These are phyloP conservation scores for Tipula vernalis DNA, from an alignment of 2,888 invertebrate species.

Conservation along the genomic window DNA sequence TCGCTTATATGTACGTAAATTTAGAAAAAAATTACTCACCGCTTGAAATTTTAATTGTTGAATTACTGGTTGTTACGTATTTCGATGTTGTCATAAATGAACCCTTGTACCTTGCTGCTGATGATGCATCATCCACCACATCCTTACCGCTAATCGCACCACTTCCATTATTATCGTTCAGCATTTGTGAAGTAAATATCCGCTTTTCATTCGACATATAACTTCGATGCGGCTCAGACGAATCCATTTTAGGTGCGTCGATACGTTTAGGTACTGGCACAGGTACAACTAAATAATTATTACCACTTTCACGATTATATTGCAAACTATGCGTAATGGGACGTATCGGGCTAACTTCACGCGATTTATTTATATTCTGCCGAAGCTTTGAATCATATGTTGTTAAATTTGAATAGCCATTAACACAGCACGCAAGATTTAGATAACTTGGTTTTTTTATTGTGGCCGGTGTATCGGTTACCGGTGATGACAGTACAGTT, in stretches of 20 bases:
- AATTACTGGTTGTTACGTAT: not conserved
- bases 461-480: not conserved
- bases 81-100: constrained; percentile 12
- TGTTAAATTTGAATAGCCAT: constrained; percentile 77
- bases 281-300: constrained; percentile 44
- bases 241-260: constrained; percentile 9
- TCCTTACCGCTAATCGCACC: constrained; percentile 9
- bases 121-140: constrained; percentile 16
- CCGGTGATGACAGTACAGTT: constrained; percentile 24
- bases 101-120: constrained; percentile 12
- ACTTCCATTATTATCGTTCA: not conserved
- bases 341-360: constrained; percentile 58
- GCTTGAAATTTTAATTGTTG: constrained; percentile 15
- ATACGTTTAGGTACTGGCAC: constrained; percentile 17
- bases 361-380: constrained; percentile 57
- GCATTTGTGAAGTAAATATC: constrained; percentile 11
- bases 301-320: constrained; percentile 34
- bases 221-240: constrained; percentile 9
- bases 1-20: no score
- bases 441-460: constrained; percentile 76
- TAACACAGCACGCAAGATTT: constrained; percentile 79
- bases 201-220: constrained; percentile 14
- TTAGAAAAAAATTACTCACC: not conserved
- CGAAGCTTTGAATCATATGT: constrained; percentile 73
- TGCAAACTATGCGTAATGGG: constrained; percentile 38